Evolutionary conservation across 2,113 vertebrate species (phyloP).

Genomic region (Vulpes ferrilata): DNA sequence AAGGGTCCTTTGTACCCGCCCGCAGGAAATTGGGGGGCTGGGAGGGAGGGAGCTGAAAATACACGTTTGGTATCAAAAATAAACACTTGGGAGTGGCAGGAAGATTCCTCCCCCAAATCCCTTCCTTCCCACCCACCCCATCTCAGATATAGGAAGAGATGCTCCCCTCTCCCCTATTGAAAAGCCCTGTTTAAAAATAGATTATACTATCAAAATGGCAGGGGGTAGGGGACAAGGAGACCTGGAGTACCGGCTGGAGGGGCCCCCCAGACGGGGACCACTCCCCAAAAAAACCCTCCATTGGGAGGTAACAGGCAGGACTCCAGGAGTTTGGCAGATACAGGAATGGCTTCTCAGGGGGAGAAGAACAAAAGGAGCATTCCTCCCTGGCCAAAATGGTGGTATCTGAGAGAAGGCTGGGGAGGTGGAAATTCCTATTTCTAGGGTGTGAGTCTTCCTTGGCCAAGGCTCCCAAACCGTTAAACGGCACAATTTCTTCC

Average conservation of each 20-base stretch:
- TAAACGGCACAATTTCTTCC: constrained; percentile 56
- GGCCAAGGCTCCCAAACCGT: constrained; percentile 54
- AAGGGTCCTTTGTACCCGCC: constrained; percentile 82
- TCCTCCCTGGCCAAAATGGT: constrained; percentile 60
- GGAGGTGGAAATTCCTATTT: constrained; percentile 55
- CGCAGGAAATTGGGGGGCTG: constrained; percentile 81
- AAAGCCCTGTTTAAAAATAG: constrained; percentile 84
- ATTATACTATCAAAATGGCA: constrained; percentile 83
- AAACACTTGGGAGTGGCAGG: constrained; percentile 79
- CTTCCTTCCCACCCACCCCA: constrained; percentile 79
- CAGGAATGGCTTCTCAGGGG: constrained; percentile 79
- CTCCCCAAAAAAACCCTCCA: constrained; percentile 63
- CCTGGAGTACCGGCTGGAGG: constrained; percentile 70
- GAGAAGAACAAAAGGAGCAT: constrained; percentile 63
- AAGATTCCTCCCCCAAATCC: constrained; percentile 72
- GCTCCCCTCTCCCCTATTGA: constrained; percentile 73
- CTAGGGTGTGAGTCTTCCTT: constrained; percentile 62
- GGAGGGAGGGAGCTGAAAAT: constrained; percentile 81
- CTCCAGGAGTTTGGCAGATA: constrained; percentile 79
- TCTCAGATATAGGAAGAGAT: constrained; percentile 75
- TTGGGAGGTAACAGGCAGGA: constrained; percentile 78
- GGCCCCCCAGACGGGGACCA: constrained; percentile 79
- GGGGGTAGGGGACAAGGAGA: constrained; percentile 50
- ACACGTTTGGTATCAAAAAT: constrained; percentile 84
- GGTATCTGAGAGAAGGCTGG: constrained; percentile 64